Base-by-base conservation (phyloP, 2,888 invertebrate species). In the Ecliptopera silaceata region DNA sequence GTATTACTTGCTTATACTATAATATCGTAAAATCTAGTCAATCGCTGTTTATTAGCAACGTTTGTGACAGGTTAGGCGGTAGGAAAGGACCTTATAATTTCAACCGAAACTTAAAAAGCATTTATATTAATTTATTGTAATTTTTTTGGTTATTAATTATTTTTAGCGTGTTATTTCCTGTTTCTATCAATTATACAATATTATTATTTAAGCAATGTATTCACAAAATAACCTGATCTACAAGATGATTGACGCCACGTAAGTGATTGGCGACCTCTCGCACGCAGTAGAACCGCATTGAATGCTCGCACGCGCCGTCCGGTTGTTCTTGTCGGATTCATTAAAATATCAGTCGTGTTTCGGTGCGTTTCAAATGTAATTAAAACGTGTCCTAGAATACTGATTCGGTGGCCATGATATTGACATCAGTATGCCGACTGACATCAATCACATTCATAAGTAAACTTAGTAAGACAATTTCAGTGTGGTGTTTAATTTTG, bases 261-360 rank as follows among this genome's bases (percentile, higher is more conserved):
- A 13, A 36, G 36, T 15, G 36, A 15, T 36, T 36, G 15, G 36
- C 36, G 36, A 36, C 36, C 34, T 26, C 13, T 39, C 50, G 38
- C 42, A 51, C 50, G 38, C 42, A 51, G 59, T 62, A 56, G 39
- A 8, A 11, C 56, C 50, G 26, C 26, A 47, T 53, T 52, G 43
- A 59, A 59, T 62, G 36, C 45, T 34, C 32, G 58, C 58, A 61
- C 52, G 56, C 52, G 59, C 56, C 15, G 43, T 26, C 43, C 17
- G 42, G 34, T 22, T 49, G 45, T 54, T 59, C 53, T 48, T 64
- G 59, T 57, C 46, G 44, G 29, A 52, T 55, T 61, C 51, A 56
- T 61, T 61, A 44, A 54, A 57, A 57, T 59, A 55, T 59, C 58
- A 54, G 32, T 36, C 51, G 36, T 56, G 49, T 55, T 54, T 53